Evolutionary conservation across 2,113 vertebrate species (phyloP).

Genomic region (Malurus melanocephalus): DNA sequence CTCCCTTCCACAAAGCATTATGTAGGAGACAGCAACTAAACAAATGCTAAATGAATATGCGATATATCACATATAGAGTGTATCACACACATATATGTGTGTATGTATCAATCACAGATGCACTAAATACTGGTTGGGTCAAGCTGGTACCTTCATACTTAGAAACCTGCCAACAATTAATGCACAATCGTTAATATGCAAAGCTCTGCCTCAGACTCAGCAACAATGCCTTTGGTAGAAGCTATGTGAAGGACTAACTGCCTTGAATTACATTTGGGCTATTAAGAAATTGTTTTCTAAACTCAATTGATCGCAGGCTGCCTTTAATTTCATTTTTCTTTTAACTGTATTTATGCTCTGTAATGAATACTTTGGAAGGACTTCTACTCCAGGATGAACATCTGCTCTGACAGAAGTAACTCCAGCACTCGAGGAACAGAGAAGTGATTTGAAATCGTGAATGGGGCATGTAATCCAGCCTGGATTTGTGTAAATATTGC

Average conservation of each 20-base stretch:
- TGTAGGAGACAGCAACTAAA: background rate
- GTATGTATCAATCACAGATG: too few species aligned
- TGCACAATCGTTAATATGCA: background rate
- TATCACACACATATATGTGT: too few species aligned
- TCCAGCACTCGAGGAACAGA: background rate
- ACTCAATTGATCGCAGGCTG: background rate
- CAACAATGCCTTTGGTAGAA: background rate
- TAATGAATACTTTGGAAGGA: background rate
- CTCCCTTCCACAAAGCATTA: background rate
- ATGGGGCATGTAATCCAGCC: background rate
- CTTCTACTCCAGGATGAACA: background rate
- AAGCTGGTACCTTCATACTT: background rate
- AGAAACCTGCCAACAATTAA: background rate
- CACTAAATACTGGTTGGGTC: background rate
- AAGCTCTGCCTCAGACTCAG: background rate
- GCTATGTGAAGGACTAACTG: background rate
- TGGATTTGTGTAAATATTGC: rapidly evolving
- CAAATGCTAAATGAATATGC: background rate
- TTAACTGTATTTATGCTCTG: background rate
- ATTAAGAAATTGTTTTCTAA: background rate
- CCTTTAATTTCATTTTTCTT: background rate
- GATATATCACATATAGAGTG: background rate
- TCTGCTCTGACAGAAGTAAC: background rate
- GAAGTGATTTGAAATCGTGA: background rate
- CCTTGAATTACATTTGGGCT: background rate